Percentiles rank a stretch among this genome's conserved stretches.
Conservation (phyloP, 2,797 vertebrate species). For the Pipistrellus nathusii region DNA sequence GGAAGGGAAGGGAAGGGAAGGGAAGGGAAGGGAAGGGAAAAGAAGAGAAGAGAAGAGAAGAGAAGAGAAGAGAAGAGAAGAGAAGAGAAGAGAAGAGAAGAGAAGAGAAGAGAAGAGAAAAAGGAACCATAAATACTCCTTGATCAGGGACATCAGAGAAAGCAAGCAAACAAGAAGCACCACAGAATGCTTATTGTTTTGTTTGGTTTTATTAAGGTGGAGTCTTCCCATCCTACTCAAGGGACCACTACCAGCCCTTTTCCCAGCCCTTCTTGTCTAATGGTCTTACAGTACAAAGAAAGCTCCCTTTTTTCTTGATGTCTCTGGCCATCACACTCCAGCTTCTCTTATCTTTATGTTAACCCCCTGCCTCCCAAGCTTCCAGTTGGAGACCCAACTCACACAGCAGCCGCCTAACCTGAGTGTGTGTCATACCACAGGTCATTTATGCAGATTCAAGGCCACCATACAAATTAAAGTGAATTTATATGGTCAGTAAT, state of each 20-base stretch:
- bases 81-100: not conserved
- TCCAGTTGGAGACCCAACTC: not conserved
- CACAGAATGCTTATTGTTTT: not conserved
- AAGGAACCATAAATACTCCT: not conserved
- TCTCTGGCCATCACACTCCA: not conserved
- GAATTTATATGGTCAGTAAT: not conserved
- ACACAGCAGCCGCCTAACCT: not conserved
- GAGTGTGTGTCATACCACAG: not conserved
- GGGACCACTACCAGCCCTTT: not conserved
- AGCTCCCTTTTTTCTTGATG: not conserved
- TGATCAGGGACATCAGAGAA: not conserved
- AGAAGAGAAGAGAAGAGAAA: not conserved
- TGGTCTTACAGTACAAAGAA: not conserved
- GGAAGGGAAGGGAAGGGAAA: not conserved
- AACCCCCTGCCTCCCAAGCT: not conserved
- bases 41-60: too few species aligned
- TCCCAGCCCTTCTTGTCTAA: not conserved
- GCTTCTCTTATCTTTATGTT: not conserved
- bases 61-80: too few species aligned
- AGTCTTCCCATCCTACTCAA: not conserved
- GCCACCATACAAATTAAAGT: not conserved
- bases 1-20: accelerated
- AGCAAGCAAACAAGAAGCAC: not conserved
- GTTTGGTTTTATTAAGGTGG: not conserved
- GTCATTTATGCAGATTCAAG: not conserved